Percentiles rank a stretch among this genome's conserved stretches.
Conservation (phyloP, 2,888 invertebrate species). For the Lithodes maja region DNA sequence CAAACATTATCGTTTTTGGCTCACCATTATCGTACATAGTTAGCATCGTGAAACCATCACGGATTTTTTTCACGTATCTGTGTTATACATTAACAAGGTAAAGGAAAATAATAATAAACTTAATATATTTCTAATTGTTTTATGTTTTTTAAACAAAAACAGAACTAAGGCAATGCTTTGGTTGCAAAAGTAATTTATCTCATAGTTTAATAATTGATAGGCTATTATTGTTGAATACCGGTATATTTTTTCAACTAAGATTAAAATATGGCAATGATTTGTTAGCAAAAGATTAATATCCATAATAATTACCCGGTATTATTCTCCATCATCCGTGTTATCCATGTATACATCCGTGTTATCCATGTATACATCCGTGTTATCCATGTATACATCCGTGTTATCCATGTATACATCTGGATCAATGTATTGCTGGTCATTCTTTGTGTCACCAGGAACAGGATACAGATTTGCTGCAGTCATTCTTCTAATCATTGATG, state of each 20-base stretch:
- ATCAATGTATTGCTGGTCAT: background rate
- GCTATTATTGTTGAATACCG: too few species aligned
- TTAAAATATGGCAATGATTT: background rate
- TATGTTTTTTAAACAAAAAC: too few species aligned
- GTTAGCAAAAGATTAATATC: background rate
- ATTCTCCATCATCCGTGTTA: conserved; percentile 11
- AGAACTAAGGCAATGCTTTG: too few species aligned
- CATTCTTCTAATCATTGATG: conserved; percentile 15
- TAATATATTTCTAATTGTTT: too few species aligned
- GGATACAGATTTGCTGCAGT: conserved; percentile 19
- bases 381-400: too few species aligned
- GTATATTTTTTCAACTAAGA: background rate
- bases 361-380: conserved; percentile 25
- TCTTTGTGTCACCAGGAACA: background rate
- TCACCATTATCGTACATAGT: background rate
- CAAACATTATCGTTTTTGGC: background rate
- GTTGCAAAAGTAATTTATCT: too few species aligned
- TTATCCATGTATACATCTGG: conserved; percentile 21
- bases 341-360: conserved; percentile 25
- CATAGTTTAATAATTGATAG: too few species aligned
- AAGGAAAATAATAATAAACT: too few species aligned
- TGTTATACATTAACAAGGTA: too few species aligned
- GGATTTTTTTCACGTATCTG: too few species aligned
- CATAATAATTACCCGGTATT: background rate
- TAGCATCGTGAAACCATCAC: background rate